phyloP scores from a whole-genome alignment of 2,797 vertebrate genomes.

The Sebastes diaconus region DNA sequence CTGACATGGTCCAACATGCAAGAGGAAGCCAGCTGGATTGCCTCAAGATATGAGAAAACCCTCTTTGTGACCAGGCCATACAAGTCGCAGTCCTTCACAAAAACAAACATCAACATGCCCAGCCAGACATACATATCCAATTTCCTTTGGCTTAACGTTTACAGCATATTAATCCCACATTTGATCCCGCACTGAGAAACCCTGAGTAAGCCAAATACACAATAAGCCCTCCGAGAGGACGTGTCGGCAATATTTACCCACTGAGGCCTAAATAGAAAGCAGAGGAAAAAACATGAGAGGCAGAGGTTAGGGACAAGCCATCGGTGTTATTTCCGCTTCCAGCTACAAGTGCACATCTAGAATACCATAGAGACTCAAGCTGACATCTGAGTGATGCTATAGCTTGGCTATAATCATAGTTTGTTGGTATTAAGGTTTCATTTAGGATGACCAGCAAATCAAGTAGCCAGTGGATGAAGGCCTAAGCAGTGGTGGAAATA shows the following conservation, averaged over 20 bases:
- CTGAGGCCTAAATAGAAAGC: constrained; percentile 54
- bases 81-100: constrained; percentile 62
- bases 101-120: constrained; percentile 70
- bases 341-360: constrained; percentile 16
- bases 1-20: constrained; percentile 64
- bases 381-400: constrained; percentile 43
- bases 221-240: constrained; percentile 58
- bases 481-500: background rate
- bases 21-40: constrained; percentile 69
- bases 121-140: constrained; percentile 70
- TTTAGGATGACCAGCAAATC: constrained; percentile 15
- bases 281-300: constrained; percentile 27
- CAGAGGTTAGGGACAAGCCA: constrained; percentile 24
- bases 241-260: constrained; percentile 58
- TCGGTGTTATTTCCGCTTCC: background rate
- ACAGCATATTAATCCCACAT: constrained; percentile 74
- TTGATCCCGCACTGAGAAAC: constrained; percentile 63
- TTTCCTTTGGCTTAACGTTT: constrained; percentile 69
- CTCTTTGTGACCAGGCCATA: constrained; percentile 60
- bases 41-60: constrained; percentile 63
- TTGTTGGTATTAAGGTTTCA: constrained; percentile 37
- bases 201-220: constrained; percentile 61
- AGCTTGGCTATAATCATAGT: constrained; percentile 16
- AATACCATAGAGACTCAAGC: constrained; percentile 28
- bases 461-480: background rate